These are phyloP conservation scores for Drosophila yooni DNA, from an alignment of 2,888 invertebrate genomes.

Conservation along the genomic window DNA sequence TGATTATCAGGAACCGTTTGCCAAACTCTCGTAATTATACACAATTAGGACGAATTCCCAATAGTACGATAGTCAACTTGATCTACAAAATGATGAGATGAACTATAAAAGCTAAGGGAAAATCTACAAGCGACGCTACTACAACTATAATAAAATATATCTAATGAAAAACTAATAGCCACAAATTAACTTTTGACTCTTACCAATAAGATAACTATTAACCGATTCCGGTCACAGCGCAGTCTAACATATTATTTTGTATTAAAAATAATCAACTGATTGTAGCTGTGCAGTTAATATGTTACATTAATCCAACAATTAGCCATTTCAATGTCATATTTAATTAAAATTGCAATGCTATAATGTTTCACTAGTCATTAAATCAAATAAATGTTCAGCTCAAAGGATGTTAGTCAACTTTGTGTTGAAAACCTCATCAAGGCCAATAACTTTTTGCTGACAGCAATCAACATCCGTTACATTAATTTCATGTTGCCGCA, in stretches of 20 bases:
- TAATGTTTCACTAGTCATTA: not conserved
- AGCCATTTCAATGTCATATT: not conserved
- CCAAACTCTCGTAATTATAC: too few species aligned
- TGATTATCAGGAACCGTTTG: too few species aligned
- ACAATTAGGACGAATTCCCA: too few species aligned
- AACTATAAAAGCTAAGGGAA: not conserved
- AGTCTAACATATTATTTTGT: too few species aligned
- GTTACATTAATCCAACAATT: rapidly evolving
- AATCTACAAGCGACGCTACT: not conserved
- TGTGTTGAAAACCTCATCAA: constrained; percentile 43
- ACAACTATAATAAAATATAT: not conserved
- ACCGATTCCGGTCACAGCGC: not conserved
- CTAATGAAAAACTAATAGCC: not conserved
- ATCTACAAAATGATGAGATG: not conserved
- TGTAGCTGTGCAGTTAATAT: too few species aligned
- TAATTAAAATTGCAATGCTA: not conserved
- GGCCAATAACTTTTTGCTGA: constrained; percentile 45
- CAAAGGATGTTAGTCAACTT: not conserved
- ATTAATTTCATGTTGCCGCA: constrained; percentile 64
- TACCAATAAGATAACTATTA: not conserved
- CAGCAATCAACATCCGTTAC: constrained; percentile 73
- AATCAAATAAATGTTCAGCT: not conserved
- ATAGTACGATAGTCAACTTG: too few species aligned
- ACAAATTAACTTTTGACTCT: not conserved
- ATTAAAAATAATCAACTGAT: not conserved